Conservation (phyloP, 2,113 vertebrate genomes). For the Dipodomys merriami region DNA sequence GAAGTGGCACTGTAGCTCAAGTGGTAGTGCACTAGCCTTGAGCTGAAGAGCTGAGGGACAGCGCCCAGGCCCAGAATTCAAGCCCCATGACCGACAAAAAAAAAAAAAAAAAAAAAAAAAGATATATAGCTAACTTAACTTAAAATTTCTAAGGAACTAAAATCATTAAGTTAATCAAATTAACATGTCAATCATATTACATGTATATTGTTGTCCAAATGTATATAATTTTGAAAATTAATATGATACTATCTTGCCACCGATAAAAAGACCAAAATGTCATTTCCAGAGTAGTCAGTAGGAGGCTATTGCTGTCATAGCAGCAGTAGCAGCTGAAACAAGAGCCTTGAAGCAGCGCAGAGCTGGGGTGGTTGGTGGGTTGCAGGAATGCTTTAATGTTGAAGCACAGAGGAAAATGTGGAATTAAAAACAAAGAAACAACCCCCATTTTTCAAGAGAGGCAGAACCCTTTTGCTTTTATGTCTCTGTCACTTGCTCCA, state of each 20-base stretch:
- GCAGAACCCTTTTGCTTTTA: conserved; percentile 83
- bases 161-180: conserved; percentile 48
- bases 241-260: background rate
- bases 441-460: conserved; percentile 73
- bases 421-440: conserved; percentile 82
- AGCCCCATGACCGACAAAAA: no score
- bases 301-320: background rate
- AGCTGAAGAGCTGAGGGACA: no score
- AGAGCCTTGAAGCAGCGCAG: conserved; percentile 61
- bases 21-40: no score
- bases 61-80: no score
- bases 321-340: conserved; percentile 11
- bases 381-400: conserved; percentile 80
- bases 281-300: conserved; percentile 6
- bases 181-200: background rate
- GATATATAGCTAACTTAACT: background rate
- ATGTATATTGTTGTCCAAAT: conserved; percentile 16
- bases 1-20: no score
- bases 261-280: background rate
- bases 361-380: conserved; percentile 72
- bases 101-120: no score
- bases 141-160: conserved; percentile 26
- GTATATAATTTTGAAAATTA: background rate
- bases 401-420: conserved; percentile 80
- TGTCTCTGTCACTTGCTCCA: conserved; percentile 80